phyloP scores from a whole-genome alignment of 1,140 invertebrate genomes.

The Episyrphus balteatus region DNA sequence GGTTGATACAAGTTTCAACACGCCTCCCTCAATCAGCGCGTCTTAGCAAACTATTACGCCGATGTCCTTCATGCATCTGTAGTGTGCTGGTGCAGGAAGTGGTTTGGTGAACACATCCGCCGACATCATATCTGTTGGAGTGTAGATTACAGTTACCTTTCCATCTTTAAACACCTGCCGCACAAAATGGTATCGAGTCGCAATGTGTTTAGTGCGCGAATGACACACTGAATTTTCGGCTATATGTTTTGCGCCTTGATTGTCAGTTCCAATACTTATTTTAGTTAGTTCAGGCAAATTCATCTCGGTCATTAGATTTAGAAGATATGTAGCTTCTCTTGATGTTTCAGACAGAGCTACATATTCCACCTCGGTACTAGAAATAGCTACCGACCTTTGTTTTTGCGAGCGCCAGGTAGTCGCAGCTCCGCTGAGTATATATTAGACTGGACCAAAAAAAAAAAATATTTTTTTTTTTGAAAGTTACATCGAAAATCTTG shows the following conservation, averaged over 20 bases:
- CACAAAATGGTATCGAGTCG: background rate
- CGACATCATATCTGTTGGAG: too few species aligned
- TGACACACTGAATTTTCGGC: constrained; percentile 17
- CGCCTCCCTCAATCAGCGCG: too few species aligned
- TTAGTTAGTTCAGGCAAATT: constrained; percentile 25
- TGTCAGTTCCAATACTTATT: constrained; percentile 17
- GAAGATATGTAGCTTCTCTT: constrained; percentile 34
- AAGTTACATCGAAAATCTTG: too few species aligned
- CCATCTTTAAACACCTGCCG: too few species aligned
- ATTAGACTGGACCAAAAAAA: too few species aligned
- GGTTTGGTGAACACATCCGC: too few species aligned
- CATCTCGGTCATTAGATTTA: constrained; percentile 11
- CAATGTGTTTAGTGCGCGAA: constrained; percentile 27
- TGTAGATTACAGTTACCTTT: too few species aligned
- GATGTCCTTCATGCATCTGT: too few species aligned
- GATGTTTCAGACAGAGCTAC: constrained; percentile 28
- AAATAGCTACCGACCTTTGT: constrained; percentile 28
- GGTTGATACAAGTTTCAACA: too few species aligned
- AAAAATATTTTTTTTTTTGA: too few species aligned
- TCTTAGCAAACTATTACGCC: too few species aligned
- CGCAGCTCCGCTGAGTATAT: constrained; percentile 22
- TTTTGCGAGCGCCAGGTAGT: constrained; percentile 26
- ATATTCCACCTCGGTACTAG: constrained; percentile 36
- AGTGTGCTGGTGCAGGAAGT: too few species aligned
- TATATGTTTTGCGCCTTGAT: constrained; percentile 19